Evolutionary conservation across 2,113 vertebrate species (phyloP).

Genomic region (Nycticryphes semicollaris): DNA sequence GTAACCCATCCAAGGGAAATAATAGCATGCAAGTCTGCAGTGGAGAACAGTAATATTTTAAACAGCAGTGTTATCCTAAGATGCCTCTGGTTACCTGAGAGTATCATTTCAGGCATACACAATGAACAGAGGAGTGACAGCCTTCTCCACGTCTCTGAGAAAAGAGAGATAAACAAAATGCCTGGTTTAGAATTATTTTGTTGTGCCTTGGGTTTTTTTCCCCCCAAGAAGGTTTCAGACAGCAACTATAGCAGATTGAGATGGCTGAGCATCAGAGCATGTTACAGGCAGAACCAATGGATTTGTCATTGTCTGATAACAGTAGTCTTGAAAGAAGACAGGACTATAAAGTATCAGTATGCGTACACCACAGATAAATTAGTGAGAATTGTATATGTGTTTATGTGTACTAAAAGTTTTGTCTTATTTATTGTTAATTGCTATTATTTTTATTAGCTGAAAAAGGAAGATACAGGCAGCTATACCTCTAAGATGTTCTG

Average conservation of each 20-base stretch:
- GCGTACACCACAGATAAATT: not conserved
- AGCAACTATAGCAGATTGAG: not conserved
- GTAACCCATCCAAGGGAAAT: not conserved
- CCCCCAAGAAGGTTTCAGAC: not conserved
- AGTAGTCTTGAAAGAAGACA: not conserved
- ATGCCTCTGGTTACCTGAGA: not conserved
- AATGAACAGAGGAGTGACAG: not conserved
- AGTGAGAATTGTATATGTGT: not conserved
- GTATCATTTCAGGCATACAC: not conserved
- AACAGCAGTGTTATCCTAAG: not conserved
- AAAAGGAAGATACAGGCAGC: not conserved
- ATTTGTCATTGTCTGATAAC: slow-evolving; percentile 4
- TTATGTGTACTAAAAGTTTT: not conserved
- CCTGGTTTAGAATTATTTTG: not conserved
- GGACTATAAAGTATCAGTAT: not conserved
- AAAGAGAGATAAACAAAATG: not conserved
- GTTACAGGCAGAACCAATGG: not conserved
- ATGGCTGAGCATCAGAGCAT: not conserved
- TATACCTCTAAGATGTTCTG: not conserved
- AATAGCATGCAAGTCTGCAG: not conserved
- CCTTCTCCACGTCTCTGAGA: not conserved
- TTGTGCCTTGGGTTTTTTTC: not conserved
- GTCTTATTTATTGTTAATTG: not conserved
- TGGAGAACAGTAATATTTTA: not conserved
- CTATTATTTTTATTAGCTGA: not conserved